These are phyloP conservation scores for Pachliopta kotzebuea DNA, from an alignment of 2,888 invertebrate genomes.

Conservation along the genomic window DNA sequence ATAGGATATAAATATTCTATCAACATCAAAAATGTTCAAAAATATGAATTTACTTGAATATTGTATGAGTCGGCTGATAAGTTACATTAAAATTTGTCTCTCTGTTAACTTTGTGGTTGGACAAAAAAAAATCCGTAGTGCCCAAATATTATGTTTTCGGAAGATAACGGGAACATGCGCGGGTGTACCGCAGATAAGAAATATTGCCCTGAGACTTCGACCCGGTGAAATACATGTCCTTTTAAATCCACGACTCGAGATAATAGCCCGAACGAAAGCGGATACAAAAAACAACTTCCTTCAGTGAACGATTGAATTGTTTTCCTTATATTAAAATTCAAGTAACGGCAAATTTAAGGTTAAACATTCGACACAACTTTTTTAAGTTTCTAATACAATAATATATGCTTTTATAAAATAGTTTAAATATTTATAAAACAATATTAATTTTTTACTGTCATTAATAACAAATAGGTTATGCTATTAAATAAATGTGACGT, in stretches of 20 bases:
- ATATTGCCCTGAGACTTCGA: conserved; percentile 47
- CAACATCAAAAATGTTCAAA: no score
- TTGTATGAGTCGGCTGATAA: no score
- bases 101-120: conserved; percentile 16
- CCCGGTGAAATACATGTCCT: conserved; percentile 47
- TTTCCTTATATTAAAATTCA: neutral
- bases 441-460: neutral
- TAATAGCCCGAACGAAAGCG: conserved; percentile 30
- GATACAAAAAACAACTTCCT: conserved; percentile 1
- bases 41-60: no score
- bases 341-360: neutral
- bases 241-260: conserved; percentile 53
- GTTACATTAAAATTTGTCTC: neutral
- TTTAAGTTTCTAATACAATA: neutral
- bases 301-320: neutral
- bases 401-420: no score
- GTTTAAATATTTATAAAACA: no score
- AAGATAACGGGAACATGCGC: conserved; percentile 48
- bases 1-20: no score
- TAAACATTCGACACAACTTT: neutral
- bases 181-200: conserved; percentile 49
- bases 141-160: conserved; percentile 62
- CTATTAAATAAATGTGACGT: neutral
- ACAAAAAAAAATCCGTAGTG: conserved; percentile 40
- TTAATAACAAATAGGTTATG: neutral